Conservation (phyloP, 2,113 vertebrate genomes). For the Hippocampus zosterae region DNA sequence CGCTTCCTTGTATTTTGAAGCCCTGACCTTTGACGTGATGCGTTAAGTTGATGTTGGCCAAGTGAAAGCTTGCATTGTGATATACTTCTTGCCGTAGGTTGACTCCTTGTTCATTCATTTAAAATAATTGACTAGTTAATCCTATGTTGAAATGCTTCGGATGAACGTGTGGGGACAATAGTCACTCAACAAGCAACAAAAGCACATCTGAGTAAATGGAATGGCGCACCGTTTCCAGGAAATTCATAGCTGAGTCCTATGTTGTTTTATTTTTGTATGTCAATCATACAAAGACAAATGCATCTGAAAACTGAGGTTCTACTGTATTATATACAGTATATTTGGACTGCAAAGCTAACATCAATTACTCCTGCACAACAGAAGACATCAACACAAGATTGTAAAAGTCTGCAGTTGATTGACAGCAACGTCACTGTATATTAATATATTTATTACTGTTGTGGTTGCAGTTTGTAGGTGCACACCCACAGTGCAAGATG, state of each 20-base stretch:
- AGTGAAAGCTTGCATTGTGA: not conserved
- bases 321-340: not conserved
- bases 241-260: not conserved
- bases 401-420: not conserved
- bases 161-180: not conserved
- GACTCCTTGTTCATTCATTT: not conserved
- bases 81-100: not conserved
- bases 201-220: not conserved
- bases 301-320: not conserved
- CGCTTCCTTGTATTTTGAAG: no score
- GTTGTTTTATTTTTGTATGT: not conserved
- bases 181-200: not conserved
- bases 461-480: not conserved
- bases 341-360: not conserved
- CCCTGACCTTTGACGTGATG: not conserved
- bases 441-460: not conserved
- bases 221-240: not conserved
- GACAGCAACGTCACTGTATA: not conserved
- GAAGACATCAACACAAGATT: not conserved
- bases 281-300: not conserved
- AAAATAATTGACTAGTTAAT: no score
- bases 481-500: not conserved
- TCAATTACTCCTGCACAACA: not conserved
- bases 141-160: not conserved
- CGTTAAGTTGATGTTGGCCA: not conserved